phyloP scores from a whole-genome alignment of 1,140 invertebrate genomes.

The Drosophila auraria region DNA sequence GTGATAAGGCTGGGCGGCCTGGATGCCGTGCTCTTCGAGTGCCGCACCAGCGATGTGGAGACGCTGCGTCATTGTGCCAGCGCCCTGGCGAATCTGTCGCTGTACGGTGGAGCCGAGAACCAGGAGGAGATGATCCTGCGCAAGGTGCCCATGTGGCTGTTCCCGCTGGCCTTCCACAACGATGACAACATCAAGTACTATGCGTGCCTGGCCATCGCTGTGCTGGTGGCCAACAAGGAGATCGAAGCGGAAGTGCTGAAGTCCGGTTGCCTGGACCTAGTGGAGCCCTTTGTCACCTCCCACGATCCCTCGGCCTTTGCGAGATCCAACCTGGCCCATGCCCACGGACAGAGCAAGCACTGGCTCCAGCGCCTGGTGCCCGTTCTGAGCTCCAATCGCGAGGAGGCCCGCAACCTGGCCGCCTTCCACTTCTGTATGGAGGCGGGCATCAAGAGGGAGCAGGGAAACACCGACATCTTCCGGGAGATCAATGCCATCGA shows the following conservation, averaged over 20 bases:
- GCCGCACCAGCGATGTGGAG: slow-evolving; percentile 96
- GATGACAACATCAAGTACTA: slow-evolving; percentile 99
- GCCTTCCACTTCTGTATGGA: slow-evolving; percentile 99
- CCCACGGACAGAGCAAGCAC: slow-evolving; percentile 97
- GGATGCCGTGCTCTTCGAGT: slow-evolving; percentile 97
- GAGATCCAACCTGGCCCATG: slow-evolving; percentile 95
- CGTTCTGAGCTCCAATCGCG: slow-evolving; percentile 97
- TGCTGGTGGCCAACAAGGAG: slow-evolving; percentile 98
- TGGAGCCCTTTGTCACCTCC: slow-evolving; percentile 97
- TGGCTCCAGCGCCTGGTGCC: slow-evolving; percentile 98
- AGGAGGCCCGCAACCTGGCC: slow-evolving; percentile 97
- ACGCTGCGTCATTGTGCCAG: slow-evolving; percentile 97
- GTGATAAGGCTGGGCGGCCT: slow-evolving; percentile 94
- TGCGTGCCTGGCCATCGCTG: slow-evolving; percentile 98
- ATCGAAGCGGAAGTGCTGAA: slow-evolving; percentile 98
- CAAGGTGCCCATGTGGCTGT: slow-evolving; percentile 99
- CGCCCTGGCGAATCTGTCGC: slow-evolving; percentile 97
- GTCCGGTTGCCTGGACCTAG: slow-evolving; percentile 97
- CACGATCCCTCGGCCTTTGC: slow-evolving; percentile 98
- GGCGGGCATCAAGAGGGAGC: slow-evolving; percentile 98
- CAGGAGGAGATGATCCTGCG: slow-evolving; percentile 99
- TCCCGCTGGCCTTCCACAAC: slow-evolving; percentile 97
- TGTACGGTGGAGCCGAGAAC: slow-evolving; percentile 98
- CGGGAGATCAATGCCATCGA: slow-evolving; percentile 97
- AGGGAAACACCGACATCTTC: slow-evolving; percentile 97